phyloP scores from a whole-genome alignment of 2,888 invertebrate species.

The Sminthurides aquaticus region DNA sequence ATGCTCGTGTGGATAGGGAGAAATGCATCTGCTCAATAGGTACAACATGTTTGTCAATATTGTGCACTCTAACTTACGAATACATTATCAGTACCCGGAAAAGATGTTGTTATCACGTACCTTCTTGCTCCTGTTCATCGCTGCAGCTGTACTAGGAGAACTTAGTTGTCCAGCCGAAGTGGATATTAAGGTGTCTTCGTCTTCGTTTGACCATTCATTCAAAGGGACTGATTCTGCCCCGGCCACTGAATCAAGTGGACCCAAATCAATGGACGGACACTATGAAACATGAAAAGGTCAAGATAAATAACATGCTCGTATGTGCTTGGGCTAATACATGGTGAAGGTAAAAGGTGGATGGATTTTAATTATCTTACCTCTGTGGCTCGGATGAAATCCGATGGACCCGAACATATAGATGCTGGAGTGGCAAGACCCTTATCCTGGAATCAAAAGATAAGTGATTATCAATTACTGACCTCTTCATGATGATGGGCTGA shows the following conservation, averaged over 20 bases:
- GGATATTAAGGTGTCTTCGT: neutral
- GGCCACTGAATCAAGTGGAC: neutral
- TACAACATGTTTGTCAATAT: too few relatives aligned
- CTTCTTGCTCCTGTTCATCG: neutral
- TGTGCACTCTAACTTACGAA: too few relatives aligned
- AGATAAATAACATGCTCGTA: neutral
- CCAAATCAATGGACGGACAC: neutral
- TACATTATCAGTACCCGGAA: too few relatives aligned
- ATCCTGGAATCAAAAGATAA: neutral
- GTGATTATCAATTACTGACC: too few relatives aligned
- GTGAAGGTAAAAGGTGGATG: too few relatives aligned
- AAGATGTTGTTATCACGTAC: neutral
- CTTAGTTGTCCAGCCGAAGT: neutral
- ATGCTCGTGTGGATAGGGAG: too few relatives aligned
- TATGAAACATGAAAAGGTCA: neutral
- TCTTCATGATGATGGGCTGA: too few relatives aligned
- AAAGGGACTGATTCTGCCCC: neutral
- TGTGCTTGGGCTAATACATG: neutral
- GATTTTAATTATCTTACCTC: conserved; percentile 1
- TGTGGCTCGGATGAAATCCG: neutral
- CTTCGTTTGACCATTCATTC: neutral
- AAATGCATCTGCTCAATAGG: too few relatives aligned
- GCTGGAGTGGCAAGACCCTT: neutral
- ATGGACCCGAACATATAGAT: neutral
- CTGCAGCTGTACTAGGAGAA: neutral